Evolutionary conservation across 2,888 invertebrate genomes (phyloP).

Genomic region (Polymixis flavicincta): DNA sequence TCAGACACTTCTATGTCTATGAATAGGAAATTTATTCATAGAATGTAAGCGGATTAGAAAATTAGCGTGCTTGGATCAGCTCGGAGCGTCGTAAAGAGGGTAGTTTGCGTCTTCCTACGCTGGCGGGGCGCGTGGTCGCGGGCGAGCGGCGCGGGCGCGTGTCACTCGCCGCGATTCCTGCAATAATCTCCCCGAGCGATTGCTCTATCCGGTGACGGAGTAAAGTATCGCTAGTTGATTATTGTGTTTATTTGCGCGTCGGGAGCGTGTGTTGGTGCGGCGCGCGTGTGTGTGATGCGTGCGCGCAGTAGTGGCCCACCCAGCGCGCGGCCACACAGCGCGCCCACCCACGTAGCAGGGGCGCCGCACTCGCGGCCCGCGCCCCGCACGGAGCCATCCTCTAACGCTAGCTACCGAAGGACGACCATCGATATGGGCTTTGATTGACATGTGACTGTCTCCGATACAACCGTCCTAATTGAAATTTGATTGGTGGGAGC

Average conservation of each 20-base stretch:
- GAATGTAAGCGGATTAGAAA: conserved; percentile 79
- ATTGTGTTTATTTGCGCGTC: conserved; percentile 89
- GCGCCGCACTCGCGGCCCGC: conserved; percentile 84
- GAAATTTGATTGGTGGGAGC: conserved; percentile 72
- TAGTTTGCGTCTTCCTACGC: conserved; percentile 70
- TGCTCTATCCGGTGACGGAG: conserved; percentile 90
- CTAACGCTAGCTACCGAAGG: conserved; percentile 63
- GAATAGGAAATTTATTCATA: conserved; percentile 70
- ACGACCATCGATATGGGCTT: conserved; percentile 66
- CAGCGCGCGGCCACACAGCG: conserved; percentile 90
- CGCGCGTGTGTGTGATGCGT: conserved; percentile 83
- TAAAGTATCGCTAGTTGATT: conserved; percentile 90
- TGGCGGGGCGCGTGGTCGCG: conserved; percentile 32
- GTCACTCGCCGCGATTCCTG: conserved; percentile 83
- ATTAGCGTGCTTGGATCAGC: conserved; percentile 74
- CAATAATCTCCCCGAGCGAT: conserved; percentile 86
- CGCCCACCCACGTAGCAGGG: conserved; percentile 89
- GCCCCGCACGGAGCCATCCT: conserved; percentile 65
- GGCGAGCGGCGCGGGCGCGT: conserved; percentile 73
- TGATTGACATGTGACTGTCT: conserved; percentile 83
- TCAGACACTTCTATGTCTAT: conserved; percentile 63
- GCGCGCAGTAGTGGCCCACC: conserved; percentile 87
- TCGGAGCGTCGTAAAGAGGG: conserved; percentile 71
- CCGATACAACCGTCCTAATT: conserved; percentile 72
- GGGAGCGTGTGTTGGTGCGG: conserved; percentile 83